These are phyloP conservation scores for Lochmaea crataegi DNA, from an alignment of 2,888 invertebrate genomes.

Conservation along the genomic window DNA sequence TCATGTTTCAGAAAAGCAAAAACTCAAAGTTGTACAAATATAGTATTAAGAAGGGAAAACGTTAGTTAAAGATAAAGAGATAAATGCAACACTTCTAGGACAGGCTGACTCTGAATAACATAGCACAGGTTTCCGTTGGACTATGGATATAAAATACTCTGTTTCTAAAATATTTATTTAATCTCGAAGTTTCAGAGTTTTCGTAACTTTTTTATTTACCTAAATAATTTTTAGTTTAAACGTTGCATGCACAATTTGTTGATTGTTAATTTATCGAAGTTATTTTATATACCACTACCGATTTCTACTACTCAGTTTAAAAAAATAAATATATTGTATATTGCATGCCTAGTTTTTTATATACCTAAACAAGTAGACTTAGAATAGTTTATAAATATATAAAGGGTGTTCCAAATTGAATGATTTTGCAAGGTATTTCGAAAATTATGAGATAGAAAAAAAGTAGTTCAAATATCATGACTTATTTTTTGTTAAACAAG, in stretches of 20 bases:
- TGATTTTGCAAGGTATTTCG: no score
- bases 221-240: conserved; percentile 3
- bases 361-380: background rate
- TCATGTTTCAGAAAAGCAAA: no score
- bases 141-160: background rate
- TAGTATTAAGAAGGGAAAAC: no score
- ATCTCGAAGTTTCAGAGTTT: background rate
- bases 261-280: background rate
- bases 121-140: no score
- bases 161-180: conserved; percentile 2
- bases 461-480: no score
- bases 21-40: no score
- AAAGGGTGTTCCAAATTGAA: background rate
- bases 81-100: no score
- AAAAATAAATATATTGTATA: conserved; percentile 23
- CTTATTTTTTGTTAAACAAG: no score
- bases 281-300: conserved; percentile 21
- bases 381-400: background rate
- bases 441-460: no score
- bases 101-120: no score
- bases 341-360: conserved; percentile 19
- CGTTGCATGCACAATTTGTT: conserved; percentile 26
- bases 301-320: conserved; percentile 22
- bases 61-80: no score
- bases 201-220: background rate